Percentiles rank a stretch among this genome's conserved stretches.
These are phyloP conservation scores for Carlito syrichta DNA, from an alignment of 2,113 vertebrate species.

Conservation along the genomic window DNA sequence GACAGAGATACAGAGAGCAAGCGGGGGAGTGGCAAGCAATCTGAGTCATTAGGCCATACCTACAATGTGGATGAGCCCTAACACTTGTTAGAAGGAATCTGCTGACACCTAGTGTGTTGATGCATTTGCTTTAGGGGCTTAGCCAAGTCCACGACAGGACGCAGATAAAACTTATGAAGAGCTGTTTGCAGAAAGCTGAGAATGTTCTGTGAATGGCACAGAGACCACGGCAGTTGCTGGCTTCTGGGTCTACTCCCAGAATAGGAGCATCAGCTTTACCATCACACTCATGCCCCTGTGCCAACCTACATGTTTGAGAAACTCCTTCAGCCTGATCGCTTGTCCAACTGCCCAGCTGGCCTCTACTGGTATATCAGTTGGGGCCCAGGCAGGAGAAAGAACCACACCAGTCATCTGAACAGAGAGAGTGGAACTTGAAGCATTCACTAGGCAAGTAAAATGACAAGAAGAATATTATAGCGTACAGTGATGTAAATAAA, in stretches of 20 bases:
- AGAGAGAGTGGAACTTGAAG: background rate
- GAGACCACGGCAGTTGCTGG: background rate
- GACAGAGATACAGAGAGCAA: background rate
- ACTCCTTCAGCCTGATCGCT: background rate
- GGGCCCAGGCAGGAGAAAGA: background rate
- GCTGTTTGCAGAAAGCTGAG: background rate
- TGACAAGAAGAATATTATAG: background rate
- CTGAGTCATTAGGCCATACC: constrained; percentile 2
- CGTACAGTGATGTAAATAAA: background rate
- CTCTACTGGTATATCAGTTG: background rate
- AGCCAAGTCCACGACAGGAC: too few species aligned
- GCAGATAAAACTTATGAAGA: too few species aligned
- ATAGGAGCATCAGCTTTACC: background rate
- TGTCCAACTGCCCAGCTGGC: background rate
- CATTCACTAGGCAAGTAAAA: background rate
- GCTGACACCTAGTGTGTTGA: background rate
- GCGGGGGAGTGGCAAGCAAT: background rate
- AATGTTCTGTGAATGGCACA: background rate
- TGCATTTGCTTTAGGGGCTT: background rate
- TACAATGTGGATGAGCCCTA: constrained; percentile 29
- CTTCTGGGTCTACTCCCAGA: background rate
- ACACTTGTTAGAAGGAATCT: background rate
- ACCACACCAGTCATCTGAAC: background rate
- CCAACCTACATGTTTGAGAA: too few species aligned
- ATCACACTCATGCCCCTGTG: accelerated